Conservation (phyloP, 2,888 invertebrate species). For the Pediacus dermestoides region DNA sequence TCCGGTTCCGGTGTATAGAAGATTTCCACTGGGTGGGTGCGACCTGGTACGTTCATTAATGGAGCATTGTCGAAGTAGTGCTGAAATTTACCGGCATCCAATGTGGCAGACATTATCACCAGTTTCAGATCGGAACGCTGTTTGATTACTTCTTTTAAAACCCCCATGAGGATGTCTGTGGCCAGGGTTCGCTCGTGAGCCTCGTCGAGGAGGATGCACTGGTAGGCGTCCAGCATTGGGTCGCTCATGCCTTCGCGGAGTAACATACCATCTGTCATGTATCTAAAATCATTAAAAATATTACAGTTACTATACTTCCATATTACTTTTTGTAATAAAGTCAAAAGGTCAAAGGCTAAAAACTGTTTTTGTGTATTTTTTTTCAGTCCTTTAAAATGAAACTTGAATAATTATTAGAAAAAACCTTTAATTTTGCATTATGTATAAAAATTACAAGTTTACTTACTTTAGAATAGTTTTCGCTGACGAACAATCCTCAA, state of each 20-base stretch:
- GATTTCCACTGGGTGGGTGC: slow-evolving; percentile 94
- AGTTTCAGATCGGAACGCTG: slow-evolving; percentile 91
- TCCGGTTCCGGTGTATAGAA: slow-evolving; percentile 99
- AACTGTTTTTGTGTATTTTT: too few relatives aligned
- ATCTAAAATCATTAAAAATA: slow-evolving; percentile 60
- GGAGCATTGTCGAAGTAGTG: slow-evolving; percentile 99
- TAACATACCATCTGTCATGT: slow-evolving; percentile 99
- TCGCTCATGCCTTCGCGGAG: slow-evolving; percentile 98
- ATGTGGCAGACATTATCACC: slow-evolving; percentile 98
- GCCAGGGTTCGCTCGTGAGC: slow-evolving; percentile 98
- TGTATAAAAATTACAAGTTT: slow-evolving; percentile 1
- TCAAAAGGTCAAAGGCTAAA: too few relatives aligned
- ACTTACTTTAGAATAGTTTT: slow-evolving; percentile 86
- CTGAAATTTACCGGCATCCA: slow-evolving; percentile 99
- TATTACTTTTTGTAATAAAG: too few relatives aligned
- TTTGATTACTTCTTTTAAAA: slow-evolving; percentile 93
- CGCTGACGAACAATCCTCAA: slow-evolving; percentile 95
- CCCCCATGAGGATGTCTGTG: slow-evolving; percentile 98
- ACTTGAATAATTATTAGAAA: too few relatives aligned
- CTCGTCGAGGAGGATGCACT: slow-evolving; percentile 94
- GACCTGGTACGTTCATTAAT: slow-evolving; percentile 95
- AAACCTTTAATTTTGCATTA: too few relatives aligned
- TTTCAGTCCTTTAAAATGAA: too few relatives aligned
- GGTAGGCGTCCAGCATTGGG: slow-evolving; percentile 94
- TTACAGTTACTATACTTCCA: too few relatives aligned